Conservation (phyloP, 1,140 invertebrate species). For the Leptoteleia sp. region DNA sequence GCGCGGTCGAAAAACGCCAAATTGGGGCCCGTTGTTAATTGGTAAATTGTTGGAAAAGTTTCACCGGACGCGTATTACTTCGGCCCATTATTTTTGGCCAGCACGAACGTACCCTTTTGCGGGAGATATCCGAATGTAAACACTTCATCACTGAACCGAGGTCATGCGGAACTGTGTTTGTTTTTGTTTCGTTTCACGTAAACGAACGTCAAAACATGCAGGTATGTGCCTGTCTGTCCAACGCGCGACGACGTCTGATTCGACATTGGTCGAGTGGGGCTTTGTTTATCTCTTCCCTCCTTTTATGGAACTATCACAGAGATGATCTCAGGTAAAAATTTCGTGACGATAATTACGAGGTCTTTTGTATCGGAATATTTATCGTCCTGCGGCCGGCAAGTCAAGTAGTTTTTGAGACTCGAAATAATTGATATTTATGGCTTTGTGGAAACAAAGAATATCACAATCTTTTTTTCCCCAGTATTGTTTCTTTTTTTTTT, state of each 20-base stretch:
- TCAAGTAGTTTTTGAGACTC: slow-evolving; percentile 7
- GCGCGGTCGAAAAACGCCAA: too few species aligned
- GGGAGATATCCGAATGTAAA: slow-evolving; percentile 11
- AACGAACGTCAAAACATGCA: slow-evolving; percentile 9
- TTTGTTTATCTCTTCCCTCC: slow-evolving; percentile 4
- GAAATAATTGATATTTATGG: slow-evolving; percentile 27
- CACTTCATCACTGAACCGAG: slow-evolving; percentile 32
- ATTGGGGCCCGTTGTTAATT: too few species aligned
- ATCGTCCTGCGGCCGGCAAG: slow-evolving; percentile 27
- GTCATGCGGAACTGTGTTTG: slow-evolving; percentile 12
- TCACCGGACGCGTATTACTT: too few species aligned
- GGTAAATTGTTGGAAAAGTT: too few species aligned
- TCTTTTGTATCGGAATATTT: slow-evolving; percentile 26
- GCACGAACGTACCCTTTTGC: slow-evolving; percentile 26
- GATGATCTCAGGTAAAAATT: slow-evolving; percentile 37
- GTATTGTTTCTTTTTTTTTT: too few species aligned
- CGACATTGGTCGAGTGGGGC: slow-evolving; percentile 13
- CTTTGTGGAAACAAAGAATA: slow-evolving; percentile 8
- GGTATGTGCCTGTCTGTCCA: background rate
- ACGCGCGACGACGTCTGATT: slow-evolving; percentile 2
- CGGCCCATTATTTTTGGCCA: too few species aligned
- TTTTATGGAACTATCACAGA: slow-evolving; percentile 1
- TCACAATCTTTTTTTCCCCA: background rate
- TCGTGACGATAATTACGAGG: slow-evolving; percentile 20
- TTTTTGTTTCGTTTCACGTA: slow-evolving; percentile 10